These are phyloP conservation scores for Melanerpes aurifrons DNA, from an alignment of 2,113 vertebrate species.

Conservation along the genomic window DNA sequence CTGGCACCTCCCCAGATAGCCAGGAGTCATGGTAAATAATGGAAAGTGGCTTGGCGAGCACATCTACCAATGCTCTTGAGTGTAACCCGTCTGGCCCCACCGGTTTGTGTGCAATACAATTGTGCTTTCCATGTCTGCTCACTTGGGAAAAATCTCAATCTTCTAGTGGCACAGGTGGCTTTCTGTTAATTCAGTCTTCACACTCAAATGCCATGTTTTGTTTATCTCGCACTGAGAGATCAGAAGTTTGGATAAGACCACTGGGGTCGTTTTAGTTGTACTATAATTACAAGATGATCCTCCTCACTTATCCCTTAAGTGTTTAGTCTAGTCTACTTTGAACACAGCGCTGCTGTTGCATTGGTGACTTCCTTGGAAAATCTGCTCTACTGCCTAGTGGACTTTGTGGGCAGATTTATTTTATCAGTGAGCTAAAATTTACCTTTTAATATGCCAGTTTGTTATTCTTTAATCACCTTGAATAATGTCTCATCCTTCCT, in stretches of 20 bases:
- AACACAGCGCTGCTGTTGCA: not conserved
- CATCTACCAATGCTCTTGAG: no score
- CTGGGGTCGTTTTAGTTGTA: not conserved
- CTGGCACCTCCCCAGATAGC: no score
- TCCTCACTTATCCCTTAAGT: not conserved
- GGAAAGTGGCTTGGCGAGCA: no score
- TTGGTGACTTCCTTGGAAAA: constrained; percentile 1
- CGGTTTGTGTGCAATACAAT: not conserved
- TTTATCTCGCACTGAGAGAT: not conserved
- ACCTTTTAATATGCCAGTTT: not conserved
- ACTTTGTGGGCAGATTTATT: not conserved
- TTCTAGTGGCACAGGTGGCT: not conserved
- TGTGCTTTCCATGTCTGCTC: not conserved
- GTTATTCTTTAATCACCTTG: not conserved
- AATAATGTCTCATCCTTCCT: not conserved
- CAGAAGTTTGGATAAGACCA: not conserved
- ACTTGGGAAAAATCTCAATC: not conserved
- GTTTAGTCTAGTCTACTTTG: constrained; percentile 14
- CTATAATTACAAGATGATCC: constrained; percentile 16
- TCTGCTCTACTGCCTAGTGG: not conserved
- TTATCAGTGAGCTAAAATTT: not conserved
- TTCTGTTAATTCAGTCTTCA: not conserved
- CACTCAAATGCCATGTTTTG: not conserved
- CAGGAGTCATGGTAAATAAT: no score
- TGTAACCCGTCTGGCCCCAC: no score